These are phyloP conservation scores for Acronicta psi DNA, from an alignment of 2,888 invertebrate species.

Conservation along the genomic window DNA sequence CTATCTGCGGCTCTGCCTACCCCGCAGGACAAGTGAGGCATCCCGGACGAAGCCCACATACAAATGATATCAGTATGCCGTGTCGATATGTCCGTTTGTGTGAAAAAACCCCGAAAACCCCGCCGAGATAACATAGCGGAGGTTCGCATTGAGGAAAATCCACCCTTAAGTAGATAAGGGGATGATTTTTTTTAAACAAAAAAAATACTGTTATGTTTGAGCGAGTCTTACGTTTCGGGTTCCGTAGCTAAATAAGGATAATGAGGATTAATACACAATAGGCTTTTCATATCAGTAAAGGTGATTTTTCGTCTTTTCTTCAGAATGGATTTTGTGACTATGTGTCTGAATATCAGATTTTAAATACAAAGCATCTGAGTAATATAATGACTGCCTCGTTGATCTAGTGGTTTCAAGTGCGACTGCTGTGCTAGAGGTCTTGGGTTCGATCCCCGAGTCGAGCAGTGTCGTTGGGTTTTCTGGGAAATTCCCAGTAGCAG, in stretches of 20 bases:
- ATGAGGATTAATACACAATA: not conserved
- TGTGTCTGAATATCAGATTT: too few species aligned
- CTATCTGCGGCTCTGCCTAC: slow-evolving; percentile 24
- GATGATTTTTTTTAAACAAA: slow-evolving; percentile 40
- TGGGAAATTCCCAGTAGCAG: too few species aligned
- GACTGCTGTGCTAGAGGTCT: too few species aligned
- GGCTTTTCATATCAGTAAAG: too few species aligned
- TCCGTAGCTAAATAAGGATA: slow-evolving; percentile 12
- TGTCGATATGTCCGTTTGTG: slow-evolving; percentile 49
- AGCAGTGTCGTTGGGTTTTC: too few species aligned
- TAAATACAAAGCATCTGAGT: too few species aligned
- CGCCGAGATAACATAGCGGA: slow-evolving; percentile 34
- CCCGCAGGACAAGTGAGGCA: not conserved
- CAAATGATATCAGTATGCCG: slow-evolving; percentile 44
- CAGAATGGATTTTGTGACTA: too few species aligned
- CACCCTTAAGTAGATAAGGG: slow-evolving; percentile 44
- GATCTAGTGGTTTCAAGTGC: too few species aligned
- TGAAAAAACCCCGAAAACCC: slow-evolving; percentile 31
- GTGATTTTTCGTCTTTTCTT: too few species aligned
- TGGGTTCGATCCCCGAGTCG: too few species aligned
- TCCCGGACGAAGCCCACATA: slow-evolving; percentile 25
- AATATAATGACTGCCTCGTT: too few species aligned
- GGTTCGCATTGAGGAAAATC: slow-evolving; percentile 45
- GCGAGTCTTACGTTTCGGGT: not conserved
- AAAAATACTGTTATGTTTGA: slow-evolving; percentile 13